Percentiles rank a stretch among this genome's conserved stretches.
Conservation (phyloP, 2,888 invertebrate species). For the Drosophila atroscutellata region DNA sequence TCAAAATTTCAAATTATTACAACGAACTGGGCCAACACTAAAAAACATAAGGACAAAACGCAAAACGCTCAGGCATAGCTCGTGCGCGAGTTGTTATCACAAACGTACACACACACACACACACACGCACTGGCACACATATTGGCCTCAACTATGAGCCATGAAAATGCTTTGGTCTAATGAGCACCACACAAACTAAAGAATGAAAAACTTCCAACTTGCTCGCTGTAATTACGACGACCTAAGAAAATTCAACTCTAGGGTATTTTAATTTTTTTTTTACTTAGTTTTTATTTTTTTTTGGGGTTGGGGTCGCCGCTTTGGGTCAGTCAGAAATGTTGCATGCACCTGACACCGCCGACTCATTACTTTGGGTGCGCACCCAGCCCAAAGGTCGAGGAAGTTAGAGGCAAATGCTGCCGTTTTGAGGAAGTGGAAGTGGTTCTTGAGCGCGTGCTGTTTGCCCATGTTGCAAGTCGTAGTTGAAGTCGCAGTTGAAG, state of each 20-base stretch:
- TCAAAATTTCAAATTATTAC: slow-evolving; percentile 80
- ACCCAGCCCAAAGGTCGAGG: slow-evolving; percentile 28
- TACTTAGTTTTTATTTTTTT: slow-evolving; percentile 25
- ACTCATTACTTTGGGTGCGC: slow-evolving; percentile 73
- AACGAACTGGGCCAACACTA: slow-evolving; percentile 57
- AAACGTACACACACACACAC: slow-evolving; percentile 30
- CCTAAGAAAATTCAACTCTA: slow-evolving; percentile 67
- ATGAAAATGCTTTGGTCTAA: slow-evolving; percentile 76
- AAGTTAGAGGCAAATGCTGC: slow-evolving; percentile 64
- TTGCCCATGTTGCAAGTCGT: slow-evolving; percentile 47
- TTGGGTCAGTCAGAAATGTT: slow-evolving; percentile 60
- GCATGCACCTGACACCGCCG: slow-evolving; percentile 74
- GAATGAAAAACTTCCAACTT: slow-evolving; percentile 69
- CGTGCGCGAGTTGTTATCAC: slow-evolving; percentile 70
- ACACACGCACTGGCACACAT: neutral
- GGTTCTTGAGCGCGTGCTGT: slow-evolving; percentile 68
- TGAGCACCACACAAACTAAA: slow-evolving; percentile 61
- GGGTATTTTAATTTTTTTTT: slow-evolving; percentile 29
- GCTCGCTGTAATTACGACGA: slow-evolving; percentile 62
- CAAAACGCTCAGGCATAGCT: slow-evolving; percentile 53
- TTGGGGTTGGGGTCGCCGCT: slow-evolving; percentile 42
- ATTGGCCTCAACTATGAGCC: slow-evolving; percentile 36
- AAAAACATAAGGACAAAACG: slow-evolving; percentile 67
- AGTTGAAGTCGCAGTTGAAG: slow-evolving; percentile 27
- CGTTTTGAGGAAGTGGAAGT: slow-evolving; percentile 40